These are phyloP conservation scores for Steinernema hermaphroditum DNA, from an alignment of 2,888 invertebrate genomes.

Conservation along the genomic window DNA sequence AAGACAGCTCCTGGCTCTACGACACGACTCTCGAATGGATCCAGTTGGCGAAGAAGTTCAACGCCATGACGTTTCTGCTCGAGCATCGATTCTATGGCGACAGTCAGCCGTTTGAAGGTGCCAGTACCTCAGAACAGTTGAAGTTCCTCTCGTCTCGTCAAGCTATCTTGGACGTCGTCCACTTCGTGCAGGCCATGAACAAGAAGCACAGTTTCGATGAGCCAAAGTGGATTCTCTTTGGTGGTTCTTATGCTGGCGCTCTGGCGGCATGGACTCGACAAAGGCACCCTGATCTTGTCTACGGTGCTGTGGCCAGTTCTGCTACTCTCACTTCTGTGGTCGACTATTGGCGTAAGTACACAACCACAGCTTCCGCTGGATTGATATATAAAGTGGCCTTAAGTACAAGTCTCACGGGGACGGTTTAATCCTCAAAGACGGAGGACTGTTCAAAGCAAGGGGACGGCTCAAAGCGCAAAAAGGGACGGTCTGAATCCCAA, in stretches of 20 bases:
- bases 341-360: slow-evolving; percentile 72
- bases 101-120: slow-evolving; percentile 72
- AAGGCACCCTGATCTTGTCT: slow-evolving; percentile 82
- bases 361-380: no score
- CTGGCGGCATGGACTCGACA: slow-evolving; percentile 84
- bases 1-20: slow-evolving; percentile 80
- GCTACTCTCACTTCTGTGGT: slow-evolving; percentile 83
- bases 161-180: slow-evolving; percentile 80
- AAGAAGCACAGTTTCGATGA: slow-evolving; percentile 38
- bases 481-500: no score
- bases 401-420: no score
- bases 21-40: slow-evolving; percentile 71
- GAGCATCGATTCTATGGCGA: slow-evolving; percentile 93
- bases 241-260: slow-evolving; percentile 83
- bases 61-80: slow-evolving; percentile 81
- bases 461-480: no score
- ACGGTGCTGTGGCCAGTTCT: slow-evolving; percentile 84
- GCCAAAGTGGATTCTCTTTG: slow-evolving; percentile 85
- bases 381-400: no score
- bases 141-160: slow-evolving; percentile 75
- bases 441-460: no score
- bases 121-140: slow-evolving; percentile 67
- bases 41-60: slow-evolving; percentile 74
- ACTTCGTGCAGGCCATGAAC: slow-evolving; percentile 79
- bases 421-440: no score